These are phyloP conservation scores for Noturus placidus DNA, from an alignment of 2,113 vertebrate species.

Conservation along the genomic window DNA sequence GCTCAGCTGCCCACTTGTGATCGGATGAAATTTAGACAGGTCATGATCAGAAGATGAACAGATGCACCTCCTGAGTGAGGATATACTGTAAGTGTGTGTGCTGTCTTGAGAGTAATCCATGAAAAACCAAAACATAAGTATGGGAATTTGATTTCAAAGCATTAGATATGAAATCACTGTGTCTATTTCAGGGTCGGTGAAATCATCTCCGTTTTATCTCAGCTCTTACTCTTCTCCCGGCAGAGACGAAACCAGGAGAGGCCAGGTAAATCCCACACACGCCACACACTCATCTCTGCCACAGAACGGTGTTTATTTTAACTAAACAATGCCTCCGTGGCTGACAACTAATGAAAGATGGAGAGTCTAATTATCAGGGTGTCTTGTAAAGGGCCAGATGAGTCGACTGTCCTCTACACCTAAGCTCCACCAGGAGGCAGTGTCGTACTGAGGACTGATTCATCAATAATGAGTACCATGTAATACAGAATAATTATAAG, in stretches of 20 bases:
- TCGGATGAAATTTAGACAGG: background rate
- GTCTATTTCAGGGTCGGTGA: slow-evolving; percentile 83
- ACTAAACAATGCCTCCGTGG: background rate
- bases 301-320: background rate
- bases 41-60: background rate
- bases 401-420: background rate
- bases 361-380: background rate
- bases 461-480: background rate
- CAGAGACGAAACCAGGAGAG: slow-evolving; percentile 87
- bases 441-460: no score
- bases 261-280: slow-evolving; percentile 78
- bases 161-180: background rate
- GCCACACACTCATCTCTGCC: background rate
- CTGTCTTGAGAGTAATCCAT: background rate
- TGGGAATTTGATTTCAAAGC: background rate
- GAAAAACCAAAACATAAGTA: background rate
- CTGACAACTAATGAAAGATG: background rate
- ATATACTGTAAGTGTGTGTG: background rate
- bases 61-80: background rate
- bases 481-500: background rate
- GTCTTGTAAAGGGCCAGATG: background rate
- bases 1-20: background rate
- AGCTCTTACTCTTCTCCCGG: slow-evolving; percentile 91
- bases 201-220: slow-evolving; percentile 91
- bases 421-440: slow-evolving; percentile 8